phyloP scores from a whole-genome alignment of 1,140 invertebrate species.

The Drosophila nannoptera region DNA sequence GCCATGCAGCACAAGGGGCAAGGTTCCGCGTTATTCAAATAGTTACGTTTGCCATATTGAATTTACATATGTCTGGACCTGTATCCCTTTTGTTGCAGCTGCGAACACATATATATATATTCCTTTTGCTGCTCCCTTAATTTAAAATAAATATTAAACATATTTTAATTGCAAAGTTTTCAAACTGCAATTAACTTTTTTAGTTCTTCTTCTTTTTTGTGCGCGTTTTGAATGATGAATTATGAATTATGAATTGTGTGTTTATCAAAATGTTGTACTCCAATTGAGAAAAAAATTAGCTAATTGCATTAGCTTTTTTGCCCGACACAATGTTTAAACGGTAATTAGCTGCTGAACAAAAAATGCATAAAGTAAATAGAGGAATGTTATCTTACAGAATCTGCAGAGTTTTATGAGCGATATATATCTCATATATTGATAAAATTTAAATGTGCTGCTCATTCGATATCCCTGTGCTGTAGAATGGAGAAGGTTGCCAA shows the following conservation, averaged over 20 bases:
- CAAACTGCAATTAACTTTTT: constrained; percentile 60
- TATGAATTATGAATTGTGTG: constrained; percentile 16
- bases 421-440: too few relatives aligned
- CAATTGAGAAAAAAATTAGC: background rate
- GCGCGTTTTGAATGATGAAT: too few relatives aligned
- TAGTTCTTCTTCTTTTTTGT: background rate
- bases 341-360: background rate
- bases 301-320: background rate
- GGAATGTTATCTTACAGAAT: background rate
- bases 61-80: background rate
- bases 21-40: constrained; percentile 46
- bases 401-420: background rate
- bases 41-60: constrained; percentile 54
- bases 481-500: constrained; percentile 39
- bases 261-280: background rate
- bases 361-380: background rate
- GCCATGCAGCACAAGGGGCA: constrained; percentile 2
- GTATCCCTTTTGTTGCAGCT: background rate
- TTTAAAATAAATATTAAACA: constrained; percentile 71
- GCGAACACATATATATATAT: constrained; percentile 29
- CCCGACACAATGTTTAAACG: too few relatives aligned
- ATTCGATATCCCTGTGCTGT: too few relatives aligned
- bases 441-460: too few relatives aligned
- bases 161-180: constrained; percentile 63
- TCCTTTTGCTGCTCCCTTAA: constrained; percentile 34